Evolutionary conservation across 2,888 invertebrate species (phyloP), one percentile per base, ranked within the genome.

Genomic region (Ormyrus labotus): DNA sequence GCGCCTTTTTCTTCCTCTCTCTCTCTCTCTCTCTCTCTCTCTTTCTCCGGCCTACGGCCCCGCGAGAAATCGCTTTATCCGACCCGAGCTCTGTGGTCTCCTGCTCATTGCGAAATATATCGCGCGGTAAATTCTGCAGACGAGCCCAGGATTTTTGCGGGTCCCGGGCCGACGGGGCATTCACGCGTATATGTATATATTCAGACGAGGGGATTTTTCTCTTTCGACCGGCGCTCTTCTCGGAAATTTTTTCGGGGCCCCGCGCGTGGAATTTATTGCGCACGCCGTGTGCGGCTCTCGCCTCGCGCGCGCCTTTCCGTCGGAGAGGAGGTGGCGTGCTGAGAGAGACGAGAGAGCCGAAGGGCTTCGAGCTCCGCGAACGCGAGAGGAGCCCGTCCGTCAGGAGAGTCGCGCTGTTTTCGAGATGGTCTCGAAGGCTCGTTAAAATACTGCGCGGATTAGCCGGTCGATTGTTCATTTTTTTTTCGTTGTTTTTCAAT

Each of bases 201-300:
- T 51, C 9, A 10, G 7, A 34, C n/a, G 11, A 4, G 34, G 34
- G 34, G 63, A 55, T 50, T 57, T 61, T 51, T 47, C 34, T 34
- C 34, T 0, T 0, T 4, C 34, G 34, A 60, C 13, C 61, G 19
- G 34, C 10, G 19, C 53, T 34, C 34, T 77, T 81, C 77, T 73
- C 19, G 73, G 77, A 77, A 73, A 77, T 77, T 53, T 77, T 74
- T 77, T 77, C 51, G 65, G 69, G 64, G 13, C 13, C 13, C 71
- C 67, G 58, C 61, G 53, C 10, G 34, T n/a, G 81, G 81, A 68
- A 81, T 81, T 81, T 81, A 81, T 81, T 73, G 80, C 71, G 76
- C 13, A 13, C 51, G 34, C 34, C 58, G 19, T 19, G 70, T 47
- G 6, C 72, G 47, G 2, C 34, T 34, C 34, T 34, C 34, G 34